Conservation (phyloP, 2,113 vertebrate species). For the Nettapus auritus region DNA sequence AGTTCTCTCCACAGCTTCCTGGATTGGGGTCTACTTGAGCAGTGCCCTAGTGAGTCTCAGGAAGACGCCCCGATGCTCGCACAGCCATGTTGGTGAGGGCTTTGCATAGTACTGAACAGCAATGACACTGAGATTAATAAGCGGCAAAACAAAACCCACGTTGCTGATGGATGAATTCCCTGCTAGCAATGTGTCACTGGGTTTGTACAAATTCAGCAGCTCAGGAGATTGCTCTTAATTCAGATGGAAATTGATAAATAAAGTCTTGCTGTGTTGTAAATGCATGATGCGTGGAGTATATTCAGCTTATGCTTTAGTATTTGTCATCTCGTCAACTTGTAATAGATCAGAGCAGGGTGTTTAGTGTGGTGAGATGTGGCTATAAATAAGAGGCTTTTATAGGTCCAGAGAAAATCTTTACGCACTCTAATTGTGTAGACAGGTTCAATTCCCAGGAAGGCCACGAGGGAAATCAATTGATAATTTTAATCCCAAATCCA, state of each 20-base stretch:
- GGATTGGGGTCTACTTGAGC: not conserved
- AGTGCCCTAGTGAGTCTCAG: not conserved
- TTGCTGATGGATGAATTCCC: not conserved
- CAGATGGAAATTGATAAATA: not conserved
- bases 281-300: not conserved
- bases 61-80: not conserved
- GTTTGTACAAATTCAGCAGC: not conserved
- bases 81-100: not conserved
- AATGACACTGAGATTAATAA: not conserved
- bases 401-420: conserved; percentile 52
- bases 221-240: conserved; percentile 6
- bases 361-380: not conserved
- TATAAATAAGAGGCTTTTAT: conserved; percentile 46
- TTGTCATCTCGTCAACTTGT: conserved; percentile 9
- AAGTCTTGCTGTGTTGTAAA: conserved; percentile 21
- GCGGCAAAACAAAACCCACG: not conserved
- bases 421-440: conserved; percentile 40
- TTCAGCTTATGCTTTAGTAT: not conserved
- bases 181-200: accelerated
- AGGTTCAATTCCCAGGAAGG: conserved; percentile 46
- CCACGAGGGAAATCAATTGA: conserved; percentile 48
- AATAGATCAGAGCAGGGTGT: conserved; percentile 15
- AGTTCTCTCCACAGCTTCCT: not conserved
- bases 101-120: not conserved
- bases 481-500: conserved; percentile 47